Evolutionary conservation across 1,140 invertebrate genomes (phyloP).

Genomic region (Zaprionus africanus): DNA sequence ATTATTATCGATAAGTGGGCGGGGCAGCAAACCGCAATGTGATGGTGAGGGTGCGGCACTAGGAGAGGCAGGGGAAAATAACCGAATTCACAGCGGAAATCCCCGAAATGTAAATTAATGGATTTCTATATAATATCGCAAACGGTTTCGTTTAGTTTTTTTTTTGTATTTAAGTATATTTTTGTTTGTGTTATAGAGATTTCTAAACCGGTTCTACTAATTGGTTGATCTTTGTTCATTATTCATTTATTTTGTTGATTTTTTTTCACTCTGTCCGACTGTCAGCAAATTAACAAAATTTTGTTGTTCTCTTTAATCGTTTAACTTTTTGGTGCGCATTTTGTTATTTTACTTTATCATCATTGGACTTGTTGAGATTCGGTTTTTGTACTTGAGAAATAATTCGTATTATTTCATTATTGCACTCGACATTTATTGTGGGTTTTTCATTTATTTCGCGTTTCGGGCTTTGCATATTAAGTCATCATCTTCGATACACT

Average conservation of each 20-base stretch:
- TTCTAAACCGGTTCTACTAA: constrained; percentile 67
- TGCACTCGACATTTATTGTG: constrained; percentile 41
- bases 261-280: constrained; percentile 12
- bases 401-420: constrained; percentile 20
- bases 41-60: neutral
- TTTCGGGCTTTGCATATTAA: constrained; percentile 19
- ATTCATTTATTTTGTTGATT: constrained; percentile 40
- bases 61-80: constrained; percentile 9
- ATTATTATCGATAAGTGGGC: constrained; percentile 36
- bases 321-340: constrained; percentile 66
- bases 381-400: constrained; percentile 15
- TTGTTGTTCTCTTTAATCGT: constrained; percentile 26
- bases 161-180: constrained; percentile 6
- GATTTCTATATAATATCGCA: constrained; percentile 56
- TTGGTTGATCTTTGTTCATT: constrained; percentile 58
- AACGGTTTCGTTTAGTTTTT: neutral
- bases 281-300: constrained; percentile 21
- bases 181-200: constrained; percentile 28
- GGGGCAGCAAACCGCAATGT: neutral
- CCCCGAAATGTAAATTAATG: constrained; percentile 80
- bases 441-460: constrained; percentile 37
- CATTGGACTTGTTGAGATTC: constrained; percentile 1
- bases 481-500: constrained; percentile 30
- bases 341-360: constrained; percentile 49
- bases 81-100: constrained; percentile 61